A percentile compares a stretch with the other conserved stretches of the same genome.
These are phyloP conservation scores for Saccostrea glomerata DNA, from an alignment of 1,140 invertebrate species.

Conservation along the genomic window DNA sequence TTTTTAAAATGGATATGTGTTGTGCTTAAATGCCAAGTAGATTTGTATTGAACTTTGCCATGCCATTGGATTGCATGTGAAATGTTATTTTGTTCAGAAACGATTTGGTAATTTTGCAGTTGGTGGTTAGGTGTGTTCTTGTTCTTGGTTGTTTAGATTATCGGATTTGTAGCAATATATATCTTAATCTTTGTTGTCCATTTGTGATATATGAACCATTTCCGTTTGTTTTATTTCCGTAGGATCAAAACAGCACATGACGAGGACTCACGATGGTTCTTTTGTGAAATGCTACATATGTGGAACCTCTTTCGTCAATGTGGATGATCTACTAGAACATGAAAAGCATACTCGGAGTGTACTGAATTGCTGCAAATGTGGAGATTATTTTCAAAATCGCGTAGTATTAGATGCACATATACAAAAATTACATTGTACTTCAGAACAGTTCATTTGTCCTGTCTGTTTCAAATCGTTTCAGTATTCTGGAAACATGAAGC, in stretches of 20 bases:
- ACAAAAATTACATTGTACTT: not conserved
- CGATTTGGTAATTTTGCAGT: not conserved
- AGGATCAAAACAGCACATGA: not conserved
- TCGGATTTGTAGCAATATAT: not conserved
- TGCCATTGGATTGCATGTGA: no score
- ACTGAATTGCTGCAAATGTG: conserved; percentile 36
- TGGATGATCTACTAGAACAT: conserved; percentile 1
- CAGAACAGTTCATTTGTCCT: conserved; percentile 12
- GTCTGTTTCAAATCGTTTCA: conserved; percentile 34
- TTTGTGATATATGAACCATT: not conserved
- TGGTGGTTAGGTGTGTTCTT: not conserved
- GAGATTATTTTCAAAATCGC: conserved; percentile 1
- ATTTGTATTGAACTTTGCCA: no score
- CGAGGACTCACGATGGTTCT: not conserved
- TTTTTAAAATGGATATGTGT: no score
- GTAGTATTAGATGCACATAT: not conserved
- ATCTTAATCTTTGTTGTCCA: not conserved
- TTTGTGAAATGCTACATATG: conserved; percentile 28
- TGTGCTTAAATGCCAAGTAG: no score
- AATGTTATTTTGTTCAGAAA: no score
- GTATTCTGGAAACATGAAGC: conserved; percentile 37
- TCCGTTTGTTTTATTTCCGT: conserved; percentile 19
- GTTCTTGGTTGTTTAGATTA: not conserved
- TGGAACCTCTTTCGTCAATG: not conserved
- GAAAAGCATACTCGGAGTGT: conserved; percentile 8